phyloP scores from a whole-genome alignment of 2,113 vertebrate genomes.

The Podarcis cretensis region DNA sequence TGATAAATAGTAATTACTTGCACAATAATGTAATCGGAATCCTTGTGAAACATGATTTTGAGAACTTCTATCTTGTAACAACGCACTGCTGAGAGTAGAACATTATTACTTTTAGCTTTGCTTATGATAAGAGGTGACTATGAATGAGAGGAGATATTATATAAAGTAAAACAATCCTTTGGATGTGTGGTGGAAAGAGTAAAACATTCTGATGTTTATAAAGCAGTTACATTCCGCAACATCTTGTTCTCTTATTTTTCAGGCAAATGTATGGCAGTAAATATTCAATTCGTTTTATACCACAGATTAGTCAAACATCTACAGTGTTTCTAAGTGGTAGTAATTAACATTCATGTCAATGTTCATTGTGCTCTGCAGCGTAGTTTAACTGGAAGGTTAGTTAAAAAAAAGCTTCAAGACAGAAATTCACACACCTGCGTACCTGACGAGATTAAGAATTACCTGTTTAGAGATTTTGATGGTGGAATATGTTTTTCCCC shows the following conservation, averaged over 20 bases:
- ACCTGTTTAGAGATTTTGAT: not conserved
- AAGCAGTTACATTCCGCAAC: conserved; percentile 11
- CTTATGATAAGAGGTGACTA: not conserved
- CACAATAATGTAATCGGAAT: not conserved
- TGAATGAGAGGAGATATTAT: not conserved
- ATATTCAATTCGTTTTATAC: conserved; percentile 59
- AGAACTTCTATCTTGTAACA: not conserved
- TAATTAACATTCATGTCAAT: conserved; percentile 63
- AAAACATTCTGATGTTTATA: not conserved
- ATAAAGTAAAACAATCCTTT: not conserved
- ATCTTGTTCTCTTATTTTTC: conserved; percentile 59
- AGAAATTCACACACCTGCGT: conserved; percentile 6
- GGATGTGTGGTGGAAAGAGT: not conserved
- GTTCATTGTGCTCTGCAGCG: conserved; percentile 42
- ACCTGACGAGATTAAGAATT: conserved; percentile 34
- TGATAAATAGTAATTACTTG: not conserved
- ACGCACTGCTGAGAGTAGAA: not conserved
- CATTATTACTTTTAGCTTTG: not conserved
- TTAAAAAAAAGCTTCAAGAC: not conserved
- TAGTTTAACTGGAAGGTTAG: conserved; percentile 47
- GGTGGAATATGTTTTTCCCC: not conserved
- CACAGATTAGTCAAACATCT: conserved; percentile 65
- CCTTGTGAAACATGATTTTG: not conserved
- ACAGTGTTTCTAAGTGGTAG: conserved; percentile 60
- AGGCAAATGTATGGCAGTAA: conserved; percentile 53